These are phyloP conservation scores for Lordiphosa stackelbergi DNA, from an alignment of 1,140 invertebrate genomes.

Conservation along the genomic window DNA sequence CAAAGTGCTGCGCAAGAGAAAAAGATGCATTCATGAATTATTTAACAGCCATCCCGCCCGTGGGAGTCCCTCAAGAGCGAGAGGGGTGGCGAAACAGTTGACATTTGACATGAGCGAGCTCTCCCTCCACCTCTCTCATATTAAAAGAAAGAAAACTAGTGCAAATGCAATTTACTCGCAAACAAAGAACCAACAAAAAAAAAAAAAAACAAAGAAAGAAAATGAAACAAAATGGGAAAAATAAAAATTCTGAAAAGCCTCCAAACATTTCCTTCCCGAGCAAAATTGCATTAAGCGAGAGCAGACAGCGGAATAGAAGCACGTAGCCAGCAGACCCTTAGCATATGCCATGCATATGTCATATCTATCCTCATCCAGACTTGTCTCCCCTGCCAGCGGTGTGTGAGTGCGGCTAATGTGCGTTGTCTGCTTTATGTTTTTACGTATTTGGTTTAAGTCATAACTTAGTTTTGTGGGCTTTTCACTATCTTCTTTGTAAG, in stretches of 20 bases:
- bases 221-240: slow-evolving; percentile 7
- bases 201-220: slow-evolving; percentile 4
- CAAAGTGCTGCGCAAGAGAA: neutral
- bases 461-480: slow-evolving; percentile 8
- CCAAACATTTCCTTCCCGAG: neutral
- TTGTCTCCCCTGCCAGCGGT: neutral
- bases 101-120: slow-evolving; percentile 25
- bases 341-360: slow-evolving; percentile 38
- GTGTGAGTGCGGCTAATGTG: slow-evolving; percentile 10
- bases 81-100: slow-evolving; percentile 11
- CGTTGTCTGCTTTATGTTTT: slow-evolving; percentile 9
- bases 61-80: slow-evolving; percentile 1
- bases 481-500: slow-evolving; percentile 2
- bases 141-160: slow-evolving; percentile 6
- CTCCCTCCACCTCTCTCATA: neutral
- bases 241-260: slow-evolving; percentile 4
- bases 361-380: slow-evolving; percentile 15
- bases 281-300: slow-evolving; percentile 46
- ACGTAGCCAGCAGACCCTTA: slow-evolving; percentile 33
- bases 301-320: slow-evolving; percentile 45
- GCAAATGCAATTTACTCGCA: slow-evolving; percentile 35
- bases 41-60: slow-evolving; percentile 23
- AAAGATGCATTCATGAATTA: slow-evolving; percentile 41
- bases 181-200: slow-evolving; percentile 19
- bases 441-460: slow-evolving; percentile 9